Conservation (phyloP, 30 jellyfish, hydroid and myxozoan genomes). For the Aurelia sp. region DNA sequence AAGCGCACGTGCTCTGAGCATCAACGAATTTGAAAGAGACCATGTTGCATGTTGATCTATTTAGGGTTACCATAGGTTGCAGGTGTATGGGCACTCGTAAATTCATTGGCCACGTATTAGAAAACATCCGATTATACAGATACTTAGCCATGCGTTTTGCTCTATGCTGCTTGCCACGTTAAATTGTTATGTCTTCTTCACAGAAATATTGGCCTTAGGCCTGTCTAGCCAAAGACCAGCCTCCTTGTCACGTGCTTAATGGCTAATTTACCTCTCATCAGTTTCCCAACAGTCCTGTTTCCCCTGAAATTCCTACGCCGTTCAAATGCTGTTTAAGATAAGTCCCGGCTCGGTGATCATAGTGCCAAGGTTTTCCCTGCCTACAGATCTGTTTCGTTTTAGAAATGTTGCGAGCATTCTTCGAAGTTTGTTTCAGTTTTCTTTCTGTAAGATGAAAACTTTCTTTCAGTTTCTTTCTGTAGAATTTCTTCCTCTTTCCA, state of each 20-base stretch:
- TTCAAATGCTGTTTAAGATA: too few relatives aligned
- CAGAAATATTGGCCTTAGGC: neutral
- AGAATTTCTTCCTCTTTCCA: too few relatives aligned
- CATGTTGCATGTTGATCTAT: slow-evolving; percentile 72
- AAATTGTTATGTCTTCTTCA: neutral
- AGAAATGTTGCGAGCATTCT: too few relatives aligned
- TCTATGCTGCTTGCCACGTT: slow-evolving; percentile 8
- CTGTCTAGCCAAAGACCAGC: neutral
- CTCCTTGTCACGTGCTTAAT: neutral
- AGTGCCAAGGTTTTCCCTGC: too few relatives aligned
- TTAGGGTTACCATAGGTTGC: slow-evolving; percentile 78
- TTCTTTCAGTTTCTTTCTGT: too few relatives aligned
- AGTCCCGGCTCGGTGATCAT: too few relatives aligned
- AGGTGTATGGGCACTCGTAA: slow-evolving; percentile 64
- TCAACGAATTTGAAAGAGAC: slow-evolving; percentile 50
- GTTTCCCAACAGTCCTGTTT: too few relatives aligned
- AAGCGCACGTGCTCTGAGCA: slow-evolving; percentile 63
- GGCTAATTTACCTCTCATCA: too few relatives aligned
- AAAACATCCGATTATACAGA: slow-evolving; percentile 1
- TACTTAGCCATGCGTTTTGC: slow-evolving; percentile 33
- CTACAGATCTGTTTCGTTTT: too few relatives aligned
- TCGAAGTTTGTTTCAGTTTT: too few relatives aligned
- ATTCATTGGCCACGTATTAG: slow-evolving; percentile 31
- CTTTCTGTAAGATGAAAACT: too few relatives aligned
- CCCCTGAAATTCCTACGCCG: too few relatives aligned